Base-by-base conservation (phyloP, 2,888 invertebrate species). In the Drepana falcataria region DNA sequence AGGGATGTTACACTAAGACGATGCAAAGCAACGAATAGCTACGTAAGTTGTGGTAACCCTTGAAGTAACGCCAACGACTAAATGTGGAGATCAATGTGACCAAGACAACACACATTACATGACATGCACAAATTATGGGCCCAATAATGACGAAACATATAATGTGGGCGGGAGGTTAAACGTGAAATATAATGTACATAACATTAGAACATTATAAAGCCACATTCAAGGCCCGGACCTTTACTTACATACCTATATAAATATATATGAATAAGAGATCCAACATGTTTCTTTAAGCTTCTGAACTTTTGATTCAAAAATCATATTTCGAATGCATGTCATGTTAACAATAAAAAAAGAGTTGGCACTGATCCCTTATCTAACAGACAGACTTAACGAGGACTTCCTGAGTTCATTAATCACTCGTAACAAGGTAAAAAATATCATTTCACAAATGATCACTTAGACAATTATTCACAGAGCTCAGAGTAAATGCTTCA, bases 341-440 rank as follows among this genome's bases (percentile, higher is more conserved):
- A 9, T 44, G 3, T 9, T 44, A 44, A 44, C 3, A 2, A 9
- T 9, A 44, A 44, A 44, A 9, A 67, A 73, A 60, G 65, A 76
- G 69, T 83, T 83, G 83, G 83, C 83, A 83, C 73, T 57, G 66
- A 67, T 71, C 68, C 67, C 64, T 60, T 59, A 61, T 64, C 67
- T 72, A 78, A 72, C 77, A 76, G 73, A 71, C 63, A 70, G 63
- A 71, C 74, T 76, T 77, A 77, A 81, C 73, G 75, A 72, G 69
- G 70, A 63, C 75, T 73, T 72, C 79, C 71, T 59, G 67, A 73
- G 75, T 65, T 70, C 69, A 79, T 83, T 78, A 75, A 73, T 82
- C 81, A 79, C 63, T 58, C 61, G 61, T 64, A 68, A 73, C 71
- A 71, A 69, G 68, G 62, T 62, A 61, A 63, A 64, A 68, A 60